These are phyloP conservation scores for Poecilia picta DNA, from an alignment of 2,797 vertebrate species.

Conservation along the genomic window DNA sequence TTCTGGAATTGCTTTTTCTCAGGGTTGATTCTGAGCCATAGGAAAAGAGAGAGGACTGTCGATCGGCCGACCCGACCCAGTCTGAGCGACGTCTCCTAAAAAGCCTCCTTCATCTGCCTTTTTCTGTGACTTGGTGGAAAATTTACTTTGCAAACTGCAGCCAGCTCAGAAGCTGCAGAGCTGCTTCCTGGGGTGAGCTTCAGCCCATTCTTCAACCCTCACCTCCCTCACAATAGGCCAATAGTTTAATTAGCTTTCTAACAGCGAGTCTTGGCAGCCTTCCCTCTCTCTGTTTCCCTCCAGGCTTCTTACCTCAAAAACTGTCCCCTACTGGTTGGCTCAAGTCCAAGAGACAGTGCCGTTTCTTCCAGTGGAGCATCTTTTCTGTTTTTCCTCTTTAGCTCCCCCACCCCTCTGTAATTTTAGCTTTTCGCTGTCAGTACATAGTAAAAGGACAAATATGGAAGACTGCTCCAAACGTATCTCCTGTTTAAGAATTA, in stretches of 20 bases:
- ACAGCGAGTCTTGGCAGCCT: slow-evolving; percentile 53
- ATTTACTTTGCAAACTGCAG: slow-evolving; percentile 23
- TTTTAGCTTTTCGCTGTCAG: slow-evolving; percentile 1
- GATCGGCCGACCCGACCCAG: slow-evolving; percentile 35
- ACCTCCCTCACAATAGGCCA: slow-evolving; percentile 61
- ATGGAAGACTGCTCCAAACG: not conserved
- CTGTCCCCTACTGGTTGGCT: slow-evolving; percentile 67
- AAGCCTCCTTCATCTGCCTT: slow-evolving; percentile 34
- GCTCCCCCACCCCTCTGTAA: not conserved
- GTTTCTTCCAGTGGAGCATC: slow-evolving; percentile 17
- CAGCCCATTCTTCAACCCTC: slow-evolving; percentile 55
- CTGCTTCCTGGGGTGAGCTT: slow-evolving; percentile 52
- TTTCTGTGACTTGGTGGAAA: slow-evolving; percentile 62
- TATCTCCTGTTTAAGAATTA: not conserved
- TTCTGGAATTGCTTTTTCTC: slow-evolving; percentile 50
- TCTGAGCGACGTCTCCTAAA: slow-evolving; percentile 31
- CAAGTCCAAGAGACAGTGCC: slow-evolving; percentile 46
- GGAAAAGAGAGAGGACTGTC: slow-evolving; percentile 16
- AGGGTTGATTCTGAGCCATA: slow-evolving; percentile 29
- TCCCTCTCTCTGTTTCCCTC: slow-evolving; percentile 49
- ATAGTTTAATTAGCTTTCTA: slow-evolving; percentile 77
- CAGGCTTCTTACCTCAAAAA: slow-evolving; percentile 61
- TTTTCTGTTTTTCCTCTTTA: slow-evolving; percentile 16
- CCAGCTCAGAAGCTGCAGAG: slow-evolving; percentile 36
- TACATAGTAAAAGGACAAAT: not conserved